Evolutionary conservation across 2,797 vertebrate genomes (phyloP).

Genomic region (Sebastes baramenuke): DNA sequence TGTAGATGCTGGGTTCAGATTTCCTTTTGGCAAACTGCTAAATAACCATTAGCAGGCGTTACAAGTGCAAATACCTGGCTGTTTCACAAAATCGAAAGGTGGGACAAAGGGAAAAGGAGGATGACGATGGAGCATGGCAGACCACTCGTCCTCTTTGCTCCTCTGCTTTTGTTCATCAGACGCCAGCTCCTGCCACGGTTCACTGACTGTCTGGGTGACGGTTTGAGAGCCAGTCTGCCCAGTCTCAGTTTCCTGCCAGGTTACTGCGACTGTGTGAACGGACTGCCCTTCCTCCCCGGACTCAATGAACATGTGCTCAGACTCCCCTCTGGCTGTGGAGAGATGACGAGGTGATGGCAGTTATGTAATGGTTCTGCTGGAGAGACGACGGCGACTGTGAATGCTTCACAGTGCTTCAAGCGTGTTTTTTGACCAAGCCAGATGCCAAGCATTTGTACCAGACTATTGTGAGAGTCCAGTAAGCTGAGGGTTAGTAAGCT

Average conservation of each 20-base stretch:
- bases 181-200: conserved; percentile 30
- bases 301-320: conserved; percentile 40
- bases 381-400: conserved; percentile 17
- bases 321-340: conserved; percentile 64
- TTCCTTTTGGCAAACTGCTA: not conserved
- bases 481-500: conserved; percentile 56
- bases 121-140: conserved; percentile 32
- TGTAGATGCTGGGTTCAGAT: not conserved
- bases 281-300: conserved; percentile 43
- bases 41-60: not conserved
- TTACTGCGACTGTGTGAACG: conserved; percentile 20
- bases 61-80: conserved; percentile 66
- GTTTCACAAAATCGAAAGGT: conserved; percentile 45
- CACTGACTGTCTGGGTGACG: conserved; percentile 22
- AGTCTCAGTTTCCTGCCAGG: conserved; percentile 32
- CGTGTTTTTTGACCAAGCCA: conserved; percentile 12
- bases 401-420: conserved; percentile 38
- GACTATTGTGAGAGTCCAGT: conserved; percentile 30
- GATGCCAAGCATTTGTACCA: conserved; percentile 36
- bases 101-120: conserved; percentile 56
- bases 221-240: conserved; percentile 28
- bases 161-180: conserved; percentile 34
- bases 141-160: conserved; percentile 59
- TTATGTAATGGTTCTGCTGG: conserved; percentile 41
- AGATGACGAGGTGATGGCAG: conserved; percentile 49